Percentiles rank a stretch among this genome's conserved stretches.
Conservation (phyloP, 2,797 vertebrate genomes). For the Echeneis naucrates region DNA sequence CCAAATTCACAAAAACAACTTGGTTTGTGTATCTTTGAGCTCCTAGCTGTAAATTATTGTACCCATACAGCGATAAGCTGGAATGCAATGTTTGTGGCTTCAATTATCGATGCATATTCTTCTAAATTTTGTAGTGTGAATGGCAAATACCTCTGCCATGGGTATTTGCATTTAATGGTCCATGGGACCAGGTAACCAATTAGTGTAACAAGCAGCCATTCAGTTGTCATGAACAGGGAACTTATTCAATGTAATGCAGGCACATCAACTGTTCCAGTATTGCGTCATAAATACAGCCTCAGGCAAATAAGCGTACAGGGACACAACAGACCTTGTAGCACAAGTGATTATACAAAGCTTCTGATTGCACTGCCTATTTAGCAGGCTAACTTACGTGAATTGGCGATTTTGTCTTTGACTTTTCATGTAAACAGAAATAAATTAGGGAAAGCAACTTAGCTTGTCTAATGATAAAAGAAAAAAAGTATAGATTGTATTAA, state of each 20-base stretch:
- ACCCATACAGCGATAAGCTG: conserved; percentile 16
- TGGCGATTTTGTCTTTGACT: background rate
- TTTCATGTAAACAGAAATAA: conserved; percentile 11
- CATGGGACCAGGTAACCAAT: background rate
- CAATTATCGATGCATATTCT: no score
- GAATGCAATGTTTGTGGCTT: conserved; percentile 13
- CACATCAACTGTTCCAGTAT: background rate
- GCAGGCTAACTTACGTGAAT: background rate
- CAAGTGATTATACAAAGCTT: background rate
- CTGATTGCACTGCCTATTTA: background rate
- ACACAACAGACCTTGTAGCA: background rate
- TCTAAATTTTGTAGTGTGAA: conserved; percentile 11
- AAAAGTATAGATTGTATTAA: background rate
- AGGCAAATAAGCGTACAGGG: background rate
- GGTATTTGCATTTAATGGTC: conserved; percentile 19
- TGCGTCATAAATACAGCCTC: background rate
- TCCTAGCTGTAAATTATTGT: background rate
- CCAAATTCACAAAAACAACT: background rate
- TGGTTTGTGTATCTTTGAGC: no score
- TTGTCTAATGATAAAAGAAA: background rate
- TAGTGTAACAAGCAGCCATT: conserved; percentile 11
- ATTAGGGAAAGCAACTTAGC: background rate
- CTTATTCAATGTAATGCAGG: background rate
- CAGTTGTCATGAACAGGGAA: background rate
- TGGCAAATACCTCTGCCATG: conserved; percentile 4